These are phyloP conservation scores for Calameuta idolon DNA, from an alignment of 2,888 invertebrate genomes.

Conservation along the genomic window DNA sequence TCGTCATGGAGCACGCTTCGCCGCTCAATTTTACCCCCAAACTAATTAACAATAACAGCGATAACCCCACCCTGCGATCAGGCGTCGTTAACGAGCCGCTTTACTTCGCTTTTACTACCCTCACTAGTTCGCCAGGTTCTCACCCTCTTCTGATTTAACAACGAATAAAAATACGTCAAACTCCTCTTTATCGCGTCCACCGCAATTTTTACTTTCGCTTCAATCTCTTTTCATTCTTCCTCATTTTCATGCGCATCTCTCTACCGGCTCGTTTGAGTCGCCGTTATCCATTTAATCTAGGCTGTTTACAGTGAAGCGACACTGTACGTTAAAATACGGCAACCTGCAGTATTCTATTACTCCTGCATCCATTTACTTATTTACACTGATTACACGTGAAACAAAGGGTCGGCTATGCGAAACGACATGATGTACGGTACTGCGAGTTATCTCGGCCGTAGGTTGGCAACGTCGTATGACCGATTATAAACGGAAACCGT, in stretches of 20 bases:
- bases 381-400: conserved; percentile 11
- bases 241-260: background rate
- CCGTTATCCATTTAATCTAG: background rate
- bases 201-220: background rate
- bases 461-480: background rate
- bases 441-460: background rate
- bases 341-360: background rate
- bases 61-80: conserved; percentile 29
- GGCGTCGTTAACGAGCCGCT: conserved; percentile 31
- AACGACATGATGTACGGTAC: background rate
- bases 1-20: conserved; percentile 10
- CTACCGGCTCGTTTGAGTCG: background rate
- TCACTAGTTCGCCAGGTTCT: background rate
- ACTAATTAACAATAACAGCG: conserved; percentile 36
- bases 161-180: background rate
- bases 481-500: conserved; percentile 6
- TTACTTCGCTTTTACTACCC: background rate
- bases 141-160: conserved; percentile 3
- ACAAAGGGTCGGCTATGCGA: conserved; percentile 9
- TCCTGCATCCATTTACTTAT: conserved; percentile 6
- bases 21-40: conserved; percentile 15
- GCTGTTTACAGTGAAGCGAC: background rate
- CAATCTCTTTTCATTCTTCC: background rate
- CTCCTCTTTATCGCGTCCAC: background rate
- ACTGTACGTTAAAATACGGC: background rate